A percentile compares a stretch with the other conserved stretches of the same genome.
Evolutionary conservation across 1,140 invertebrate genomes (phyloP).

Genomic region (Cydia pomonella): DNA sequence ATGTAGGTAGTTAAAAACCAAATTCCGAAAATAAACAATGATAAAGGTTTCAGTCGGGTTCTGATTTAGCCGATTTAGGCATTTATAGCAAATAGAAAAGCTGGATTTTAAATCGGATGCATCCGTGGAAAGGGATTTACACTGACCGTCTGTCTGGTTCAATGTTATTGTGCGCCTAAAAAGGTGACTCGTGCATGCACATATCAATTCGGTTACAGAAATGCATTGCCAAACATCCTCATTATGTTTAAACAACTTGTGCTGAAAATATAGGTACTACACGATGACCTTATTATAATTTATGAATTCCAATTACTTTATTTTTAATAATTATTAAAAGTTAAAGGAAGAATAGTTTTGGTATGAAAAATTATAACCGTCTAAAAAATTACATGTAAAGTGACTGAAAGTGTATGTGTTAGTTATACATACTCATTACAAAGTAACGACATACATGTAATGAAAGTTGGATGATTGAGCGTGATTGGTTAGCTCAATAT

Average conservation of each 20-base stretch:
- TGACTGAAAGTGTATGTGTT: background rate
- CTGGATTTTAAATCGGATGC: too few relatives aligned
- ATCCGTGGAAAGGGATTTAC: background rate
- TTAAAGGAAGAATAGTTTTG: too few relatives aligned
- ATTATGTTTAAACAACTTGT: background rate
- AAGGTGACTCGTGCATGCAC: background rate
- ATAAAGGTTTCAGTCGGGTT: background rate
- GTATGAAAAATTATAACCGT: too few relatives aligned
- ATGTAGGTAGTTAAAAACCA: background rate
- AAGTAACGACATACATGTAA: background rate
- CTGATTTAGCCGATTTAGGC: too few relatives aligned
- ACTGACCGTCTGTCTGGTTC: too few relatives aligned
- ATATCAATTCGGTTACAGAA: background rate
- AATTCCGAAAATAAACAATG: background rate
- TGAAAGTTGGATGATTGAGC: background rate
- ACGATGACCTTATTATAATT: too few relatives aligned
- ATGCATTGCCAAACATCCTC: background rate
- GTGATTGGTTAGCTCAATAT: background rate
- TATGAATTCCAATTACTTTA: background rate
- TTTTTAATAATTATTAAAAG: too few relatives aligned
- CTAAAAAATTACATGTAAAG: too few relatives aligned
- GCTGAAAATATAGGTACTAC: too few relatives aligned
- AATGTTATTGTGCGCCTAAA: background rate
- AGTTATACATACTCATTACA: background rate
- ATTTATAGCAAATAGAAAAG: too few relatives aligned